Percentiles rank a stretch among this genome's conserved stretches.
Evolutionary conservation across 2,113 vertebrate species (phyloP).

Genomic region (Myrmophylax atrothorax): DNA sequence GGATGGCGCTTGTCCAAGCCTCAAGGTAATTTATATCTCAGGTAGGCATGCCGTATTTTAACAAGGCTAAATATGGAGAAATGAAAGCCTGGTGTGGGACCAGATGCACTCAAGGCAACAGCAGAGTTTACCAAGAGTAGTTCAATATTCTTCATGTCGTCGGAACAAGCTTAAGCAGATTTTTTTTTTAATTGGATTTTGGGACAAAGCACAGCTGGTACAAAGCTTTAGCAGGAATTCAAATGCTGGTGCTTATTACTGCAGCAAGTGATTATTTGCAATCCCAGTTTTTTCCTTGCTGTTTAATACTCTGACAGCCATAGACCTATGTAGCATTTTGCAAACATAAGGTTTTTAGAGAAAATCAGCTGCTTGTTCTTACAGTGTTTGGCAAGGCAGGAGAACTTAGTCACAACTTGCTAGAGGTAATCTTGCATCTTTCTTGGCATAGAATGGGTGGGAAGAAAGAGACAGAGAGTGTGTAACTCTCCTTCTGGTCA

Average conservation of each 20-base stretch:
- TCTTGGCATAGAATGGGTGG: neutral
- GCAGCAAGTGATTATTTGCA: slow-evolving; percentile 49
- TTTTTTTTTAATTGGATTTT: slow-evolving; percentile 56
- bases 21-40: slow-evolving; percentile 43
- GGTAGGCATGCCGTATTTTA: slow-evolving; percentile 32
- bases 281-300: slow-evolving; percentile 47
- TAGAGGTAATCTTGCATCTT: neutral
- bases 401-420: neutral
- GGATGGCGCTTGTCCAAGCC: slow-evolving; percentile 13
- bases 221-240: slow-evolving; percentile 64
- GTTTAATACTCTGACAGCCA: slow-evolving; percentile 25
- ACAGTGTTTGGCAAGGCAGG: neutral
- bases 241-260: slow-evolving; percentile 58
- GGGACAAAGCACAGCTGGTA: slow-evolving; percentile 63
- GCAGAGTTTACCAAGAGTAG: neutral
- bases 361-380: slow-evolving; percentile 39
- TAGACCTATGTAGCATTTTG: neutral
- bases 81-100: neutral
- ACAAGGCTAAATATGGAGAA: slow-evolving; percentile 33
- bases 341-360: neutral
- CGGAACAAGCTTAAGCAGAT: slow-evolving; percentile 61
- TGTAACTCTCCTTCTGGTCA: neutral
- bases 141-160: neutral
- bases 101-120: neutral
- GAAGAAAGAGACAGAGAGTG: neutral